Conservation (phyloP, 2,888 invertebrate species). For the Cotesia congregata region DNA sequence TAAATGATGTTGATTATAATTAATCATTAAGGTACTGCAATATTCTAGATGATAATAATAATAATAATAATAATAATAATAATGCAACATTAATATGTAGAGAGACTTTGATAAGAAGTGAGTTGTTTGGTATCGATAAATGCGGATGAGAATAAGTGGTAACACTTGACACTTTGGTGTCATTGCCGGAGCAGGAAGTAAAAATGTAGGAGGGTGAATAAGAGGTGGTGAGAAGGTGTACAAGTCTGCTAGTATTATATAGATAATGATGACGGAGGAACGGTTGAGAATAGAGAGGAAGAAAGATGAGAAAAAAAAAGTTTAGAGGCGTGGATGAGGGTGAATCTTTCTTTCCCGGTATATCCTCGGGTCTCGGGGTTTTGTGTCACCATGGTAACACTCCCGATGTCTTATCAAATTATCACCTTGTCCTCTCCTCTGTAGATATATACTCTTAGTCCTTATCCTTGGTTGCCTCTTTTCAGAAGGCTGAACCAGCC, state of each 20-base stretch:
- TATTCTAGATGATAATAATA: too few relatives aligned
- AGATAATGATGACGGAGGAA: constrained; percentile 33
- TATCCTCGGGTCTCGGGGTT: constrained; percentile 55
- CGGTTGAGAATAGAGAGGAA: constrained; percentile 42
- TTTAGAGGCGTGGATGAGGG: constrained; percentile 45
- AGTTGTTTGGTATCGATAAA: constrained; percentile 4
- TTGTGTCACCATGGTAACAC: constrained; percentile 69
- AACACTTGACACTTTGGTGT: constrained; percentile 57
- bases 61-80: too few relatives aligned
- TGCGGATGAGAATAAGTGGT: background rate
- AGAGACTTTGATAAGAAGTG: background rate
- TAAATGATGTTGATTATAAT: too few relatives aligned
- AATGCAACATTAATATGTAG: too few relatives aligned
- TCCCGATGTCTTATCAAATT: constrained; percentile 70
- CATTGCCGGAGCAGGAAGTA: background rate
- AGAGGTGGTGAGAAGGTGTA: constrained; percentile 26
- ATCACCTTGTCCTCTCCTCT: constrained; percentile 67
- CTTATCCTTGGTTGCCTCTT: constrained; percentile 42
- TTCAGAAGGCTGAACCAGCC: background rate
- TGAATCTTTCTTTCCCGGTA: constrained; percentile 33
- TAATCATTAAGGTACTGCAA: too few relatives aligned
- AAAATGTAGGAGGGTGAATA: background rate
- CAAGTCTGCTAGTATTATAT: background rate
- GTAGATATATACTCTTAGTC: constrained; percentile 35
- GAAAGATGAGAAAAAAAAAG: constrained; percentile 46